Base-by-base conservation (phyloP, 2,888 invertebrate genomes). In the Ametastegia equiseti region DNA sequence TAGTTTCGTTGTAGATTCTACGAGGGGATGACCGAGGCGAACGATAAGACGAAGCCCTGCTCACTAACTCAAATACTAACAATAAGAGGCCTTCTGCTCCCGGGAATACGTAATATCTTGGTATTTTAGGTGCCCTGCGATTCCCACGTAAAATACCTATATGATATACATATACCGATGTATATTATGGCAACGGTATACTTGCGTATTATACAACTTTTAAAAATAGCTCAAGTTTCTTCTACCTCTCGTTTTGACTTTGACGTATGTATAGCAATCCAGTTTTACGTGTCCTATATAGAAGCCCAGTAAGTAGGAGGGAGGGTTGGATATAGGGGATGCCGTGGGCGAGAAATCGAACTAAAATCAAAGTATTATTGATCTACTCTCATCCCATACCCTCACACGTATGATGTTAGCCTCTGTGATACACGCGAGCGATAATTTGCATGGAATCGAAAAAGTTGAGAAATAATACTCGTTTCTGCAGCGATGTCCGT, bases 11-110 rank as follows among this genome's bases (percentile, higher is more conserved):
- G 45, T 30, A 19, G 75, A 33, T 36, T 36, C 19, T 4, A 27
- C 33, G 33, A 36, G 75, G 19, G 36, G n/a, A n/a, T 54, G 36
- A 15, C 11, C 33, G n/a, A n/a, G 19, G 11, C 27, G 36, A 36
- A 54, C 33, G 54, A 50, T 33, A 50, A 50, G 54, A 50, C 9
- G 75, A 75, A 75, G 75, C 75, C 50, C 54, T 19, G 75, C 75
- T 75, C 33, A 50, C 54, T 36, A 42, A 45, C 50, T 75, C 50
- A 19, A 33, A 54, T 54, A 54, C 33, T 45, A 71, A 42, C 4
- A 71, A 71, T 71, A 45, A 45, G 47, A 71, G 42, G 47, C 45
- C 42, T 27, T n/a, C 19, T 39, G 19, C 19, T 0, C 65, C 19
- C 1, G 39, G 39, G 23, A 67, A 36, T 11, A 54, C 11, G 11